Evolutionary conservation across 2,113 vertebrate genomes (phyloP), one percentile per base, ranked within the genome.

Genomic region (Oplegnathus fasciatus): DNA sequence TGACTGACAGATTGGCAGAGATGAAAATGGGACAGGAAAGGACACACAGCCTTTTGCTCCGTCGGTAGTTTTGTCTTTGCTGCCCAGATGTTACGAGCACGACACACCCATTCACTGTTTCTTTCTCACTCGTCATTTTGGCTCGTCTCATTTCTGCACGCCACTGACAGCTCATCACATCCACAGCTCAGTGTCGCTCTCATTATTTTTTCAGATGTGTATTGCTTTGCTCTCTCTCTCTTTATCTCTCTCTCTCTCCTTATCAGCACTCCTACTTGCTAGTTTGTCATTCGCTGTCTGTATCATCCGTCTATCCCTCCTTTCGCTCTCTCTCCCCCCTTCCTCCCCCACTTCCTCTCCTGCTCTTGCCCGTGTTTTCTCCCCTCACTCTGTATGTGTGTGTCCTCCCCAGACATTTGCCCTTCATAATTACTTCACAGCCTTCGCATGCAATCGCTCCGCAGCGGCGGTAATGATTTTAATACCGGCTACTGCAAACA

Each of bases 361-460:
- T 32, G 17, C n/a, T 44, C 34, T 80, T 5, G 2, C 24, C 37
- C 13, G 14, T 74, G 46, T 68, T 68, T 71, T 65, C 11, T 7
- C 17, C 52, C 46, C 9, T 37, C 26, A 7, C 32, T 34, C 34
- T 66, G 11, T 70, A 8, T 26, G 66, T 78, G 69, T 77, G 58
- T 52, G 61, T 86, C 82, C 66, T 86, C 78, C 69, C 64, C 52
- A 74, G 86, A 87, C 86, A 68, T 89, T 80, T 80, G 52, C 54
- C 85, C 68, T 74, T 89, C 80, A 86, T 92, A 91, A 92, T 93
- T 89, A 92, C 83, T 69, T 32, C 61, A 81, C 71, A 78, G 62
- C 73, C 66, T 78, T 37, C 61, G 40, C 50, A 40, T 77, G 37
- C 68, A 70, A 37, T 54, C 55, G 14, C 66, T 65, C 57, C 40